These are phyloP conservation scores for Gadus chalcogrammus DNA, from an alignment of 2,113 vertebrate species.

Conservation along the genomic window DNA sequence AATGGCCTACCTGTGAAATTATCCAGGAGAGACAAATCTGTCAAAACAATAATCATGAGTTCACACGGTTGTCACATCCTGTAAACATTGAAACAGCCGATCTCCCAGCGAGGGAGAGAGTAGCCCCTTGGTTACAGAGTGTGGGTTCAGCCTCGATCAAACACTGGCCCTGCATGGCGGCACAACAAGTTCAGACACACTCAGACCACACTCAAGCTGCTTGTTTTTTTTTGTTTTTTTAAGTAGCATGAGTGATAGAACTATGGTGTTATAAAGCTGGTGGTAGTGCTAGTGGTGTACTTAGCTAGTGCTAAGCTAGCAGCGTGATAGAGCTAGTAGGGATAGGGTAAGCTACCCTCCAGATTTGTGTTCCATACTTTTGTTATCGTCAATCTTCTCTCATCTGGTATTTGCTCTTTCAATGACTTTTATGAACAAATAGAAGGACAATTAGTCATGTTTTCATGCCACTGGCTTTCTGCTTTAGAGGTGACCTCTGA, in stretches of 20 bases:
- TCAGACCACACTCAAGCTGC: conserved; percentile 43
- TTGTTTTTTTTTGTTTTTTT: conserved; percentile 54
- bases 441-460: conserved; percentile 32
- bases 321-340: too few species aligned
- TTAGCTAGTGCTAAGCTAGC: too few species aligned
- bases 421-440: conserved; percentile 20
- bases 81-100: background rate
- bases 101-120: background rate
- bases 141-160: conserved; percentile 26
- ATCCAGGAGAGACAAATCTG: conserved; percentile 27
- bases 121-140: conserved; percentile 5
- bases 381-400: conserved; percentile 33
- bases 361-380: background rate
- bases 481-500: conserved; percentile 59
- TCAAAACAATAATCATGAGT: conserved; percentile 29
- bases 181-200: conserved; percentile 62
- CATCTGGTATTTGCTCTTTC: conserved; percentile 44
- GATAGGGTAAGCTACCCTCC: too few species aligned
- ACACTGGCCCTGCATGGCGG: conserved; percentile 49
- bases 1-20: conserved; percentile 17
- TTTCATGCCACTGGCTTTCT: conserved; percentile 44
- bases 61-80: background rate
- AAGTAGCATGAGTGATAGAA: too few species aligned
- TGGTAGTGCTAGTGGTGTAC: too few species aligned
- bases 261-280: too few species aligned